Percentiles rank a stretch among this genome's conserved stretches.
Conservation (phyloP, 2,888 invertebrate genomes). For the Cataglyphis rosenhaueri region DNA sequence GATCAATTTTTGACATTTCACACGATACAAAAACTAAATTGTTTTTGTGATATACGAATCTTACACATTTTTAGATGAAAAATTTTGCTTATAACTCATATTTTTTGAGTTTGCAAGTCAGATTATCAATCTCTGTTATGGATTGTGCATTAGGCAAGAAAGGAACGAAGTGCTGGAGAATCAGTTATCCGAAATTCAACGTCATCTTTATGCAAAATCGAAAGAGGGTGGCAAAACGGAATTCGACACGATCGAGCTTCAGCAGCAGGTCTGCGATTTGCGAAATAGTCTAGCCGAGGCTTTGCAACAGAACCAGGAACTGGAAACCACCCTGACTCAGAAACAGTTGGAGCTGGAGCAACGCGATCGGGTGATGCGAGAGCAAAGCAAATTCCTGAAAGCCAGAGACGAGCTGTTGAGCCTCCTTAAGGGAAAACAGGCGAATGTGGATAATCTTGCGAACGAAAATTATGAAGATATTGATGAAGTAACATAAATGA, state of each 20-base stretch:
- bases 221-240: conserved; percentile 72
- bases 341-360: conserved; percentile 88
- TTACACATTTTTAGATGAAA: not conserved
- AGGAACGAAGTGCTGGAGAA: conserved; percentile 71
- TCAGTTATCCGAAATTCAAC: conserved; percentile 72
- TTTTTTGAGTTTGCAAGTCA: not conserved
- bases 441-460: conserved; percentile 72
- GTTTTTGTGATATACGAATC: not conserved
- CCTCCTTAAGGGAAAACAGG: conserved; percentile 87
- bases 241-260: conserved; percentile 72
- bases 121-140: not conserved
- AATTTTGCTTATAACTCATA: not conserved
- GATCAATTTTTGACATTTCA: not conserved
- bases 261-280: conserved; percentile 85
- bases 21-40: not conserved
- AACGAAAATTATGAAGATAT: conserved; percentile 66
- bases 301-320: conserved; percentile 86
- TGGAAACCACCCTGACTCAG: conserved; percentile 86
- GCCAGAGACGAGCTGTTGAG: conserved; percentile 88
- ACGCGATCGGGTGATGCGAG: conserved; percentile 88
- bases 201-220: conserved; percentile 65
- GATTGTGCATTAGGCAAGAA: conserved; percentile 69
- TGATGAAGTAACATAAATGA: conserved; percentile 59
- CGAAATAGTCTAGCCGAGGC: conserved; percentile 86
- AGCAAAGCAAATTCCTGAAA: conserved; percentile 88